These are phyloP conservation scores for Procambarus virginalis DNA, from an alignment of 1,140 invertebrate species.

Conservation along the genomic window DNA sequence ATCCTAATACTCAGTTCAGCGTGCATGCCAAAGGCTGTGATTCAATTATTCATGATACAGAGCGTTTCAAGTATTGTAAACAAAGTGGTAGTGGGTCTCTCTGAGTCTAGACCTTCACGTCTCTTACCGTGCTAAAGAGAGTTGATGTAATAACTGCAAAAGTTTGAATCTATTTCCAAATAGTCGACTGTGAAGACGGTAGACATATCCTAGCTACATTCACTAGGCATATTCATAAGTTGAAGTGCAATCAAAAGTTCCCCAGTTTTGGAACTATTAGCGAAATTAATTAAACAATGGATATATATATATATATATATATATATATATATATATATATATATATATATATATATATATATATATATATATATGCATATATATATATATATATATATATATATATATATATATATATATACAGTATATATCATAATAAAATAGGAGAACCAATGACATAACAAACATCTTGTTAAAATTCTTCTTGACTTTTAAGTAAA, in stretches of 20 bases:
- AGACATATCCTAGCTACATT: background rate
- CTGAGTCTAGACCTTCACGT: background rate
- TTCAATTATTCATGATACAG: background rate
- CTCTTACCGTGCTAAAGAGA: background rate
- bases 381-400: background rate
- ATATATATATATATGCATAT: background rate
- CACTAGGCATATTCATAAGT: background rate
- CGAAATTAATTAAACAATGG: background rate
- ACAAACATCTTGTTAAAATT: no score
- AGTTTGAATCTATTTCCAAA: background rate
- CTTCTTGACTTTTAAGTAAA: no score
- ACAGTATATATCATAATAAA: no score
- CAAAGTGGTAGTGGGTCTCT: background rate
- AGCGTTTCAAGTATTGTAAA: background rate
- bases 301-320: no score
- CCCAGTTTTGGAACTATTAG: background rate
- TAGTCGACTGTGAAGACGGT: background rate
- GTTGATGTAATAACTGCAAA: background rate
- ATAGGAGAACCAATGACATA: no score
- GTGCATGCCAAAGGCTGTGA: constrained; percentile 28
- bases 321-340: no score
- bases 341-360: background rate
- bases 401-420: no score
- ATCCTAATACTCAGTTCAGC: constrained; percentile 37
- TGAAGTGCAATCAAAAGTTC: background rate